Percentiles rank a stretch among this genome's conserved stretches.
phyloP scores from a whole-genome alignment of 1,140 invertebrate genomes.

The Cherax destructor region DNA sequence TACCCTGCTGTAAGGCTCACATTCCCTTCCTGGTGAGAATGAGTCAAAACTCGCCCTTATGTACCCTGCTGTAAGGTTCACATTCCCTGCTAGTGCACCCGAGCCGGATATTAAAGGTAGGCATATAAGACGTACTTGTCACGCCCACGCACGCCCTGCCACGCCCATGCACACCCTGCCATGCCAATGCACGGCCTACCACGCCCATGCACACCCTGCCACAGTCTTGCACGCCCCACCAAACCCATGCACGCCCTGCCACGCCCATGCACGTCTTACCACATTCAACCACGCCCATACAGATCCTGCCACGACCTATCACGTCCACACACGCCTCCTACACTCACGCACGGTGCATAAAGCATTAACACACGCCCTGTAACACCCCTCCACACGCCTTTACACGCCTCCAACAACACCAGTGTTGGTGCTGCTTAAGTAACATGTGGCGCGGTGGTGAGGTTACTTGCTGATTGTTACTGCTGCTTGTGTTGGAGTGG shows the following conservation, averaged over 20 bases:
- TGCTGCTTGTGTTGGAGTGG: no score
- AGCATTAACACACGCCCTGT: background rate
- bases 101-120: slow-evolving; percentile 7
- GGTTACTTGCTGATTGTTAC: no score
- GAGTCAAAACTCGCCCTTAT: background rate
- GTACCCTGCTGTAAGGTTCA: background rate
- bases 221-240: background rate
- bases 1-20: background rate
- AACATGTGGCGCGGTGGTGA: no score
- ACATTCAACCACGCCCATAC: no score
- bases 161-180: background rate
- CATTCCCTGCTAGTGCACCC: background rate
- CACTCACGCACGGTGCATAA: no score
- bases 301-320: no score
- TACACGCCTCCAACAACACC: no score
- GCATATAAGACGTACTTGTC: slow-evolving; percentile 1
- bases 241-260: background rate
- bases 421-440: background rate
- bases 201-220: background rate
- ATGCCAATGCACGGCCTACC: no score
- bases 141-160: background rate
- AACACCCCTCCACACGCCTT: no score
- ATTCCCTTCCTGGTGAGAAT: background rate
- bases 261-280: no score
- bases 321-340: no score